A percentile compares a stretch with the other conserved stretches of the same genome.
Evolutionary conservation across 1,140 invertebrate species (phyloP).

Genomic region (Plodia interpunctella): DNA sequence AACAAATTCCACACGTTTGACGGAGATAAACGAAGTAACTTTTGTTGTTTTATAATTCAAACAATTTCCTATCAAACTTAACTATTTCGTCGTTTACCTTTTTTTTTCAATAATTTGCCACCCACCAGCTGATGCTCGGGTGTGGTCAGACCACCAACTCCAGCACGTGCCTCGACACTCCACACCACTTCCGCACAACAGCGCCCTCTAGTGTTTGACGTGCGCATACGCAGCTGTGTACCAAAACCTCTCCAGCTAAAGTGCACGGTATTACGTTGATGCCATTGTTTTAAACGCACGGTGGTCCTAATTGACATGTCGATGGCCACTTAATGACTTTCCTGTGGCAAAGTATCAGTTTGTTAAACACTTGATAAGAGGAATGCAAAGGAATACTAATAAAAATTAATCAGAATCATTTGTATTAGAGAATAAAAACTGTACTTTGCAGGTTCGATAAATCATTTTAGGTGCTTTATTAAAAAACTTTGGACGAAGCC

Average conservation of each 20-base stretch:
- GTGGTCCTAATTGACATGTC: conserved; percentile 57
- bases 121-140: background rate
- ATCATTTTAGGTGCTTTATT: no score
- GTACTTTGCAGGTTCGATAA: no score
- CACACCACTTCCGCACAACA: conserved; percentile 42
- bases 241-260: conserved; percentile 54
- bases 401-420: no score
- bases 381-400: no score
- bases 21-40: no score
- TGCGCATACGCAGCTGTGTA: conserved; percentile 53
- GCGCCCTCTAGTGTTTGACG: conserved; percentile 28
- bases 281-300: conserved; percentile 29
- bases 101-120: background rate
- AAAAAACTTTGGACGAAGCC: no score
- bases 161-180: conserved; percentile 58
- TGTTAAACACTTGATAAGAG: no score
- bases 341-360: conserved; percentile 25
- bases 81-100: no score
- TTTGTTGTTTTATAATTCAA: no score
- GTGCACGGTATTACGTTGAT: conserved; percentile 30
- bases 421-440: no score
- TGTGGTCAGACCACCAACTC: conserved; percentile 59
- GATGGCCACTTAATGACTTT: conserved; percentile 56
- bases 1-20: no score
- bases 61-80: background rate